Base-by-base conservation (phyloP, 2,113 vertebrate species). In the Ciconia maguari region DNA sequence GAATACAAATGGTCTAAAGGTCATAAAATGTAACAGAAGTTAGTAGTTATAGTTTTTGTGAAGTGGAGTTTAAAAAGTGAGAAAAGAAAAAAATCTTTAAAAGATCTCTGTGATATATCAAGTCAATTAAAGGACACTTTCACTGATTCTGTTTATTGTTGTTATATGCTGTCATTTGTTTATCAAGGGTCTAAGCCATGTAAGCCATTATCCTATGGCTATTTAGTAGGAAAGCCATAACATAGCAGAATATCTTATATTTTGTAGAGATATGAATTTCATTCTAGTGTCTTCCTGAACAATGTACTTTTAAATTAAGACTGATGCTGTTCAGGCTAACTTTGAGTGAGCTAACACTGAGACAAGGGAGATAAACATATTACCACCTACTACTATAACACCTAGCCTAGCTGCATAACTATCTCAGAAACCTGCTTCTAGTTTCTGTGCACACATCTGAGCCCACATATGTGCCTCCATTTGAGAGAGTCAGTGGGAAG, bases 381-480 rank as follows among this genome's bases (percentile, higher is more conserved):
- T 57, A 25, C 81, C 87, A 69, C 62, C 94, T 82, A 62, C 93
- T 44, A 17, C 70, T 57, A 2, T 0, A 29, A 13, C 62, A 86
- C 86, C n/a, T 81, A 89, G 48, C 60, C 68, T 16, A 44, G 83
- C 75, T 80, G 79, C 5, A 1, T 10, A 64, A n/a, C 21, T 8
- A 10, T 16, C 58, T 74, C 66, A 29, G 62, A n/a, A 86, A 42
- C 29, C 72, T 60, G 76, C 90, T 72, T 2, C 49, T 26, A 19
- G 26, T 44, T 46, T 26, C 9, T 9, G 75, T n/a, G 72, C 30
- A 2, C 55, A 30, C 5, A 18, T 1, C 93, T 62, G 84, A 95
- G 93, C 94, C 95, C 91, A 96, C 96, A 8, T 36, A 24, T 1
- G 49, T 14, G 93, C 82, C 87, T 96, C 71, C 88, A 86, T 78